A percentile compares a stretch with the other conserved stretches of the same genome.
phyloP scores from a whole-genome alignment of 2,113 vertebrate species.

The Leptobrachium leishanense region DNA sequence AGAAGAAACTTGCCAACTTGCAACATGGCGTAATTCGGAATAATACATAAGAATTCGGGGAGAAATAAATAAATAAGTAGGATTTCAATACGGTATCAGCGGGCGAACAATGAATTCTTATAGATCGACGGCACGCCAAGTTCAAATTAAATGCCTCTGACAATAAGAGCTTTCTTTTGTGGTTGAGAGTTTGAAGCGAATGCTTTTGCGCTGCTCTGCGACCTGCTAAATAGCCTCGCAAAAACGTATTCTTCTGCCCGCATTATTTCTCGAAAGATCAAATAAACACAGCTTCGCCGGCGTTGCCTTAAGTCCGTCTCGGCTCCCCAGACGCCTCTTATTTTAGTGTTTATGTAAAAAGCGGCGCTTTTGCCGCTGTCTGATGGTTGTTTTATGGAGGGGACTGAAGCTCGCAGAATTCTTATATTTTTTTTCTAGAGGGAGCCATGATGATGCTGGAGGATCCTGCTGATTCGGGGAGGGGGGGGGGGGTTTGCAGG shows the following conservation, averaged over 20 bases:
- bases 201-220: conserved; percentile 16
- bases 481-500: not conserved
- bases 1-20: conserved; percentile 18
- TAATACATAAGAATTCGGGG: conserved; percentile 8
- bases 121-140: conserved; percentile 23
- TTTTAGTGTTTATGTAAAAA: conserved; percentile 32
- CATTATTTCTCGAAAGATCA: conserved; percentile 34
- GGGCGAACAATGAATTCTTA: conserved; percentile 19
- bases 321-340: conserved; percentile 25
- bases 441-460: not conserved
- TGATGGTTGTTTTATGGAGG: conserved; percentile 14
- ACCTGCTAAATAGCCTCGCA: conserved; percentile 12
- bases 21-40: conserved; percentile 14
- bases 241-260: conserved; percentile 7
- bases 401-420: conserved; percentile 3
- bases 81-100: not conserved
- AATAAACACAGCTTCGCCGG: conserved; percentile 17
- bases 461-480: not conserved
- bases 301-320: conserved; percentile 18
- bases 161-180: conserved; percentile 14
- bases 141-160: conserved; percentile 30
- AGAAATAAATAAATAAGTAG: no score
- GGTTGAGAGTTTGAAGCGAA: not conserved
- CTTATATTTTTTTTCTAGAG: not conserved
- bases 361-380: not conserved